phyloP scores from a whole-genome alignment of 2,888 invertebrate species.

The Myathropa florea region DNA sequence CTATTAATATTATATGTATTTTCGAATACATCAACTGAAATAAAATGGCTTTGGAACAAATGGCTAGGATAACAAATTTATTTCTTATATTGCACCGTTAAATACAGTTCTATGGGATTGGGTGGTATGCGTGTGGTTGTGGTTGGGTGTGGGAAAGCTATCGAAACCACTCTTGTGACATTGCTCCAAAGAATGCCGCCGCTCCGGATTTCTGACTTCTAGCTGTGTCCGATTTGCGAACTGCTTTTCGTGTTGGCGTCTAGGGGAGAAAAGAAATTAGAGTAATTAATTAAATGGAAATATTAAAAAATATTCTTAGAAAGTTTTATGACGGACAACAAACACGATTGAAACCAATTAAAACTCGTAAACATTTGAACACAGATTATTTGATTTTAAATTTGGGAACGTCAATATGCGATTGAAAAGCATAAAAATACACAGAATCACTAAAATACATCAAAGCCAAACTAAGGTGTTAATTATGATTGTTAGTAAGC shows the following conservation, averaged over 20 bases:
- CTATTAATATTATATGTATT: slow-evolving; percentile 37
- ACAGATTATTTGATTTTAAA: no score
- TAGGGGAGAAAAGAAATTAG: neutral
- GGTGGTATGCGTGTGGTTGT: neutral
- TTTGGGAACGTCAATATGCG: no score
- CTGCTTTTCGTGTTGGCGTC: slow-evolving; percentile 52
- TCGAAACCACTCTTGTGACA: slow-evolving; percentile 92
- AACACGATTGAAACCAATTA: neutral
- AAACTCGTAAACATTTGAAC: no score
- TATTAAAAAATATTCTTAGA: neutral
- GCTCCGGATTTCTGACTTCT: slow-evolving; percentile 84
- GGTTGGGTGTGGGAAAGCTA: slow-evolving; percentile 68
- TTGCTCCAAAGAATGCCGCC: slow-evolving; percentile 90
- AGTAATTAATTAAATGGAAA: neutral
- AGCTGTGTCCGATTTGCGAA: slow-evolving; percentile 71
- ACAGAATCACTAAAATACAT: no score
- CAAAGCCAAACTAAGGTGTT: no score
- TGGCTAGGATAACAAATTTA: slow-evolving; percentile 44
- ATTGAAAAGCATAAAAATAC: no score
- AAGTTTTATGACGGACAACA: neutral
- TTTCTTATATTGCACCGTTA: slow-evolving; percentile 57
- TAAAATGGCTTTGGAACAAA: slow-evolving; percentile 49
- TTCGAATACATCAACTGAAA: slow-evolving; percentile 39
- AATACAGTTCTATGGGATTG: slow-evolving; percentile 37
- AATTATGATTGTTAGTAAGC: no score